Base-by-base conservation (phyloP, 1,140 invertebrate genomes). In the Calycopis cecrops region DNA sequence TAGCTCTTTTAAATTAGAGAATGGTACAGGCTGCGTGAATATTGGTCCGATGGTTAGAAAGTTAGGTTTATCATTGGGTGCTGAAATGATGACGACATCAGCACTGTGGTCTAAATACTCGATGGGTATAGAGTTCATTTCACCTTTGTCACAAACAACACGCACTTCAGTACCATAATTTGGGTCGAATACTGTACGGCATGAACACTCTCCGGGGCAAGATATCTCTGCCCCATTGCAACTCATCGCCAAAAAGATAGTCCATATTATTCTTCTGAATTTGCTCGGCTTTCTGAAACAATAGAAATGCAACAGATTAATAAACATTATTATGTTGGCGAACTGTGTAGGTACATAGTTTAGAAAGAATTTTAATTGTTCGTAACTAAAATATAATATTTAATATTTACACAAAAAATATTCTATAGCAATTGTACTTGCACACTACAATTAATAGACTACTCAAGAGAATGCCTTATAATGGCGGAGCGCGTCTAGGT, bases 41-140 rank as follows among this genome's bases (percentile, higher is more conserved):
- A 94, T 91, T 28, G 94, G 91, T 1, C 94, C 93, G 57, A 96
- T 92, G 1, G 92, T 93, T 9, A 96, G 85, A 42, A 86, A 81
- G 75, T 95, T 95, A 10, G 88, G 88, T 6, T 55, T 60, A 35
- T 90, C 78, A 12, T 89, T 74, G 1, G 94, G 93, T 0, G 94
- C 92, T 0, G 91, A 89, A 42, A 96, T 92, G 57, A 91, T 87
- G 33, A 96, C 82, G 1, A 94, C 87, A 77, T 94, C 88, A 10
- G 91, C 91, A 48, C 90, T 88, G 0, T 81, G 63, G 63, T 91
- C 91, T 70, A 95, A 88, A 48, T 89, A 83, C 35, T 88, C 82
- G 1, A 92, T 79, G 9, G 92, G 92, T 37, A 94, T 87, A 2
- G 88, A 75, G 42, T 79, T 87, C 79, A 94, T 88, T 34, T 91